Base-by-base conservation (phyloP, 2,888 invertebrate genomes). In the Aspidapion aeneum region DNA sequence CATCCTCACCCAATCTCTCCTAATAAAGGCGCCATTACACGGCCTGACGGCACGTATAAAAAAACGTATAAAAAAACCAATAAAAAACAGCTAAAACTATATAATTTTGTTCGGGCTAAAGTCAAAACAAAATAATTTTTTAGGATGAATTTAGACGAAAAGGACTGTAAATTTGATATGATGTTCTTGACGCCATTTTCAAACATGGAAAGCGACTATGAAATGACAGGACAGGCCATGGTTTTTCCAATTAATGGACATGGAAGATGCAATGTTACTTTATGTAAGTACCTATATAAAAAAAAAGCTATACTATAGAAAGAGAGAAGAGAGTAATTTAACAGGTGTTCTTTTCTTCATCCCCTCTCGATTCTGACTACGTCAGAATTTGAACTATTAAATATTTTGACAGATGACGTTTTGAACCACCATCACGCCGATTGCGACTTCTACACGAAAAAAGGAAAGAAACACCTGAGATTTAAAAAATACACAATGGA, bases 201-300 rank as follows among this genome's bases (percentile, higher is more conserved):
- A 74, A 84, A 85, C 75, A 86, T 90, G 73, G 78, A 86, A 2
- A 89, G 86, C 0, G 86, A 90, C 72, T 90, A 90, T 74, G 82
- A 84, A 66, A 82, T 90, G 81, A 82, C 85, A 56, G 90, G 90
- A 16, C 82, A 86, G 54, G 82, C 90, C 61, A 75, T 90, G 5
- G 76, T 90, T 18, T 77, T 90, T 61, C 89, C 89, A 0, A 85
- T 90, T 16, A 86, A 84, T 57, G 89, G 90, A 1, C 83, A 85
- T 69, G 90, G 90, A 1, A 79, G 83, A 64, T 86, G 87, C 0
- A 89, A 88, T 66, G 82, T 90, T 7, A 87, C 87, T 0, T 81
- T 89, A 79, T 73, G 87, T 87, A 74, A 78, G 76, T 74, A 55
- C 49, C 54, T n/a, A n/a, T n/a, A n/a, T n/a, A n/a, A n/a, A n/a